Percentiles rank a stretch among this genome's conserved stretches.
Evolutionary conservation across 2,888 invertebrate species (phyloP).

Genomic region (Adineta ricciae): DNA sequence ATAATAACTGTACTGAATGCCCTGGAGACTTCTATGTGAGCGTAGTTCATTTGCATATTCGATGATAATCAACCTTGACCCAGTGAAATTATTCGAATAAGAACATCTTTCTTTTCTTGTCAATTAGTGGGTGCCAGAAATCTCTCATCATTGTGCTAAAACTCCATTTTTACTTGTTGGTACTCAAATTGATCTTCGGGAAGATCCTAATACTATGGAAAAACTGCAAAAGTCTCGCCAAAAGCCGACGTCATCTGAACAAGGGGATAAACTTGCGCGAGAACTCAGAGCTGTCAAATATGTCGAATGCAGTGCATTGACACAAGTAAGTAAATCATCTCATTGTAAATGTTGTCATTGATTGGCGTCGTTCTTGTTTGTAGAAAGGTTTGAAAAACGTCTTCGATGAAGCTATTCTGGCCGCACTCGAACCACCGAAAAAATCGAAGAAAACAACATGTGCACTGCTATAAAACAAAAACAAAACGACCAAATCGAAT

Average conservation of each 20-base stretch:
- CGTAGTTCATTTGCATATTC: not conserved
- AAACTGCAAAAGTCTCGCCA: not conserved
- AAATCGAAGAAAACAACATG: conserved; percentile 64
- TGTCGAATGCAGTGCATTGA: not conserved
- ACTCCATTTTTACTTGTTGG: not conserved
- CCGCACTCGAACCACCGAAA: conserved; percentile 93
- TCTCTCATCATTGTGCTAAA: not conserved
- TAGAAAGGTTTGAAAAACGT: conserved; percentile 93
- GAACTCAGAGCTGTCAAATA: not conserved
- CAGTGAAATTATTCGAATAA: too few species aligned
- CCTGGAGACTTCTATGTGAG: not conserved
- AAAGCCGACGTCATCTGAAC: not conserved
- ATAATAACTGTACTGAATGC: not conserved
- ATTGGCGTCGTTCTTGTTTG: conserved; percentile 35
- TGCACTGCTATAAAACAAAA: conserved; percentile 25
- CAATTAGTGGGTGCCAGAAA: conserved; percentile 36
- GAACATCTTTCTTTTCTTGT: not conserved
- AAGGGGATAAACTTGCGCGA: not conserved
- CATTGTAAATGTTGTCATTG: too few species aligned
- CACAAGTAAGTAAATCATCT: conserved; percentile 36
- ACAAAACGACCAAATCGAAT: not conserved
- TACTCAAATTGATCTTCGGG: not conserved
- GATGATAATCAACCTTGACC: not conserved
- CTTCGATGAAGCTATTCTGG: conserved; percentile 95
- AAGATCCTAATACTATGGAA: not conserved